Conservation (phyloP, 2,113 vertebrate species). For the Okapia johnstoni region DNA sequence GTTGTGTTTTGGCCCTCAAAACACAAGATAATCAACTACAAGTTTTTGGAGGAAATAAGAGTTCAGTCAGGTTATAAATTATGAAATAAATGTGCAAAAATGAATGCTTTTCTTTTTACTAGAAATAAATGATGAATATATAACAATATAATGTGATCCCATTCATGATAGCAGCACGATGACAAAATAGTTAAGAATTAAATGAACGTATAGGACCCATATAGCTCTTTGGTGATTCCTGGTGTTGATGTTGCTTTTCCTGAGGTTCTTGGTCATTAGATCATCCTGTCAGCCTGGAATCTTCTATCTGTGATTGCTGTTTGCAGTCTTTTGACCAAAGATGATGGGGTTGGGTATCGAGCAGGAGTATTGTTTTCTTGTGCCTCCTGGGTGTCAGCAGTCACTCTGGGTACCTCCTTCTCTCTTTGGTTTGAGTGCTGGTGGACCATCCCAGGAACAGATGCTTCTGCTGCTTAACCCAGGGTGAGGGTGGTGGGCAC, state of each 20-base stretch:
- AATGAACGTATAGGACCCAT: not conserved
- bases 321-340: not conserved
- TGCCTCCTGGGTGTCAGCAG: rapidly evolving
- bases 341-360: rapidly evolving
- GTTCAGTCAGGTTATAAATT: not conserved
- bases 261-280: not conserved
- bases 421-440: not conserved
- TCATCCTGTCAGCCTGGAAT: not conserved
- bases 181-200: not conserved
- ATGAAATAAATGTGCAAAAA: not conserved
- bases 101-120: not conserved
- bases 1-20: not conserved
- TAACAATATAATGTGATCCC: too few species aligned
- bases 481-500: not conserved
- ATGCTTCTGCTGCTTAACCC: not conserved
- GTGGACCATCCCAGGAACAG: too few species aligned
- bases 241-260: not conserved
- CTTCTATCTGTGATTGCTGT: not conserved
- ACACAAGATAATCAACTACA: not conserved
- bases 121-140: too few species aligned
- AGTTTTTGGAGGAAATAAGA: not conserved
- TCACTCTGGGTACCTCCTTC: not conserved
- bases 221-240: not conserved
- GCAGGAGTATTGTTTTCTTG: not conserved
- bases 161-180: not conserved